These are phyloP conservation scores for Smutsia temminckii DNA, from an alignment of 2,797 vertebrate genomes.

Conservation along the genomic window DNA sequence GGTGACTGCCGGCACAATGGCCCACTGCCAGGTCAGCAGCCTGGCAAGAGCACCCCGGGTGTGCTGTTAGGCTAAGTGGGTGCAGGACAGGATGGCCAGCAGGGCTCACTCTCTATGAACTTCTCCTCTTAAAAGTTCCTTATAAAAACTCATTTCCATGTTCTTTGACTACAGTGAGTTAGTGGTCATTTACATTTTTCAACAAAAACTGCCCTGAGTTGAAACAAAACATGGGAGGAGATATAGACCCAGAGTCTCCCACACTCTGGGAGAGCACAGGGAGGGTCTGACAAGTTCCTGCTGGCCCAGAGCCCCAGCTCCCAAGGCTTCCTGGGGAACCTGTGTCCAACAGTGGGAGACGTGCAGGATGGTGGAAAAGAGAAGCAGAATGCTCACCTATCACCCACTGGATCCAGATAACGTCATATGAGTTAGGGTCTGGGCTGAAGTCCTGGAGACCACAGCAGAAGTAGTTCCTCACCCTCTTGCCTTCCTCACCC, in stretches of 20 bases:
- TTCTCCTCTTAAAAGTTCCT: too few relatives aligned
- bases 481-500: constrained; percentile 91
- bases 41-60: neutral
- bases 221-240: neutral
- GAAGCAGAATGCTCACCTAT: constrained; percentile 88
- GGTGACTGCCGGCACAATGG: neutral
- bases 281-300: too few relatives aligned
- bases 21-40: neutral
- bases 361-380: fast-evolving
- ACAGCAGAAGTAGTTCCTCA: constrained; percentile 93
- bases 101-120: fast-evolving
- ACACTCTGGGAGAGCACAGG: too few relatives aligned
- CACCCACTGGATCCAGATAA: constrained; percentile 99
- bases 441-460: constrained; percentile 96
- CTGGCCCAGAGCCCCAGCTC: too few relatives aligned
- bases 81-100: fast-evolving
- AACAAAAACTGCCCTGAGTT: neutral
- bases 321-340: neutral
- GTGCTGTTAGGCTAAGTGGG: neutral
- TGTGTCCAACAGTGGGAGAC: fast-evolving
- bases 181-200: neutral
- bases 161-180: neutral
- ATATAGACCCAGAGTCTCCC: too few relatives aligned
- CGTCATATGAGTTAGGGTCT: constrained; percentile 90
- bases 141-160: neutral